Evolutionary conservation across 2,888 invertebrate species (phyloP), one percentile per base, ranked within the genome.

Genomic region (Rhagophthalmus giganteus): DNA sequence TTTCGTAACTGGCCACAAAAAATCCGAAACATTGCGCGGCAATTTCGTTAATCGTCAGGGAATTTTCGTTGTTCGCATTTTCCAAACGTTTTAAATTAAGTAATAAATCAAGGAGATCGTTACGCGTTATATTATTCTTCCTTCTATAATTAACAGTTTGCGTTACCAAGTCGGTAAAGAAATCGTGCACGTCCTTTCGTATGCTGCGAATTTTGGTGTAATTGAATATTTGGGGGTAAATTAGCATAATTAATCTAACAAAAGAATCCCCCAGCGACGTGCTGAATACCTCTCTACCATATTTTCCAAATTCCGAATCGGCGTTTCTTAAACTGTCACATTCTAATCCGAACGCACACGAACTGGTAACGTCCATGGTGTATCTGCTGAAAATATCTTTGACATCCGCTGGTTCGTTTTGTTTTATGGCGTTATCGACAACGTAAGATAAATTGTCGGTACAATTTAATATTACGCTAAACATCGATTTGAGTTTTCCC

Each of bases 341-440:
- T 51, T 82, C 79, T 6, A 83, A 73, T 10, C 83, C 83, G 61
- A 83, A 83, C 8, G 80, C 81, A 42, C 79, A 78, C 16, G 77
- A 78, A 0, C 78, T 79, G 13, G 82, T 80, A 2, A 81, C 78
- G 59, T 82, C 82, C 71, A 80, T 79, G 0, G 80, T 76, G 58
- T 78, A 82, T 54, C 77, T 76, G 2, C 78, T 78, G 52, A 77
- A 76, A 38, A 78, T 70, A 20, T 80, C 77, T 1, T 78, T 65
- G 1, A 55, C 46, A 12, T 62, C 59, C 5, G 57, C 12, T 2
- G 51, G 7, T 25, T 48, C 33, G 1, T 55, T 27, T 15, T 28
- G 13, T 9, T 31, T 25, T 1, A 24, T n/a, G 1, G 31, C 7
- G 1, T 53, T 20, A 2, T 14, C 11, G 5, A 61, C 42, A 11